These are phyloP conservation scores for Etheostoma perlongum DNA, from an alignment of 2,797 vertebrate genomes.

Conservation along the genomic window DNA sequence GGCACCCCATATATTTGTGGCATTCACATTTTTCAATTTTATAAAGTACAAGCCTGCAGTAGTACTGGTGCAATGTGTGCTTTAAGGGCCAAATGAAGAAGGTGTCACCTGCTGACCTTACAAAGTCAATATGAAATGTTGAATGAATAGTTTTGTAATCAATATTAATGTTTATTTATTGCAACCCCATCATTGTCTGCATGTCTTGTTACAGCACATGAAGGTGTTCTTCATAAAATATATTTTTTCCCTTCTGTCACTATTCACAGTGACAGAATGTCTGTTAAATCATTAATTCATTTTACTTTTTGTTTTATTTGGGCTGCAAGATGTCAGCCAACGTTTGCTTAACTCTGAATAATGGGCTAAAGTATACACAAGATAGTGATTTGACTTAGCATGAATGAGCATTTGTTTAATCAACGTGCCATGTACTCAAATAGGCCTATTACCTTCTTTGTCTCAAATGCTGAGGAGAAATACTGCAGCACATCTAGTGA, in stretches of 20 bases:
- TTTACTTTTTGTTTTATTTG: neutral
- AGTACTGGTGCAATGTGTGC: neutral
- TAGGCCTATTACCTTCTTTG: neutral
- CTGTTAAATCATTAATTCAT: neutral
- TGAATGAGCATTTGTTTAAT: no score
- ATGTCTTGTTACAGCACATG: neutral
- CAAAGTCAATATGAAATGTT: neutral
- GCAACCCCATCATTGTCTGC: neutral
- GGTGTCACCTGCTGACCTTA: neutral
- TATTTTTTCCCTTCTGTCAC: neutral
- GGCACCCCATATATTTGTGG: neutral
- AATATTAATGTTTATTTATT: slow-evolving; percentile 7
- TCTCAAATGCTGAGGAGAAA: neutral
- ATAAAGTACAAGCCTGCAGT: neutral
- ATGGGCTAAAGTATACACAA: no score
- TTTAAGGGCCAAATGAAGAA: neutral
- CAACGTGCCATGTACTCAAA: neutral
- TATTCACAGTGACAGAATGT: neutral
- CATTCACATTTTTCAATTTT: neutral
- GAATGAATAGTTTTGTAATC: neutral
- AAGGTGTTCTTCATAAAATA: neutral
- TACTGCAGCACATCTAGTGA: neutral
- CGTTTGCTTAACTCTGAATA: no score
- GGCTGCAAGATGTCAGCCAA: no score
- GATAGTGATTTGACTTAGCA: no score